phyloP scores from a whole-genome alignment of 2,888 invertebrate genomes.

The Anthrax anthrax region DNA sequence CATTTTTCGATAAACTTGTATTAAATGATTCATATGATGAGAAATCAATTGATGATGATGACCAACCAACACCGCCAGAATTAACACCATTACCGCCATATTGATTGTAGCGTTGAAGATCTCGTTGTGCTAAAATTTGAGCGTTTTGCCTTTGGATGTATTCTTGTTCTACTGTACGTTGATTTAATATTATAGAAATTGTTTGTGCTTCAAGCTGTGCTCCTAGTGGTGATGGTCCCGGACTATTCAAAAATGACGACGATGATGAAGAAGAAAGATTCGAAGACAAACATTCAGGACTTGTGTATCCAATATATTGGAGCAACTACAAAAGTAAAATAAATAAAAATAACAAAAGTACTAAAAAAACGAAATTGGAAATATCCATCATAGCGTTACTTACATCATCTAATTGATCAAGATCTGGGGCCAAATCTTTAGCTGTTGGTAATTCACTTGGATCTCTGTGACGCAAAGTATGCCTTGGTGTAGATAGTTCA shows the following conservation, averaged over 20 bases:
- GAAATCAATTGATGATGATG: constrained; percentile 14
- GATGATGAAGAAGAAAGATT: constrained; percentile 23
- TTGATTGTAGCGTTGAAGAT: not conserved
- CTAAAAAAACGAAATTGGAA: too few species aligned
- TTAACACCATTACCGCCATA: not conserved
- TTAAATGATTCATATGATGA: constrained; percentile 35
- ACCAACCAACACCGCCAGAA: not conserved
- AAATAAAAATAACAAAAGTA: not conserved
- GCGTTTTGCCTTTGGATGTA: constrained; percentile 39
- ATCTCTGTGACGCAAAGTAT: constrained; percentile 55
- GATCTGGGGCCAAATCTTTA: constrained; percentile 67
- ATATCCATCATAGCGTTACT: constrained; percentile 22
- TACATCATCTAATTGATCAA: constrained; percentile 89
- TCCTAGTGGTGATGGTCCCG: constrained; percentile 59
- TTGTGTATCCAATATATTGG: constrained; percentile 81
- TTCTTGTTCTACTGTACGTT: constrained; percentile 70
- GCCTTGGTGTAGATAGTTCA: constrained; percentile 47
- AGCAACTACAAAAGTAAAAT: constrained; percentile 45
- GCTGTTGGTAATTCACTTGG: constrained; percentile 65
- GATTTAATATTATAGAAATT: constrained; percentile 70
- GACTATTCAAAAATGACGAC: constrained; percentile 62
- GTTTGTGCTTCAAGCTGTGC: constrained; percentile 69
- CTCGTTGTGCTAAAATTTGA: constrained; percentile 8
- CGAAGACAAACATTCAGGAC: constrained; percentile 67
- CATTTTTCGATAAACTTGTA: constrained; percentile 37